These are phyloP conservation scores for Lindbergichthys nudifrons DNA, from an alignment of 2,797 vertebrate genomes.

Conservation along the genomic window DNA sequence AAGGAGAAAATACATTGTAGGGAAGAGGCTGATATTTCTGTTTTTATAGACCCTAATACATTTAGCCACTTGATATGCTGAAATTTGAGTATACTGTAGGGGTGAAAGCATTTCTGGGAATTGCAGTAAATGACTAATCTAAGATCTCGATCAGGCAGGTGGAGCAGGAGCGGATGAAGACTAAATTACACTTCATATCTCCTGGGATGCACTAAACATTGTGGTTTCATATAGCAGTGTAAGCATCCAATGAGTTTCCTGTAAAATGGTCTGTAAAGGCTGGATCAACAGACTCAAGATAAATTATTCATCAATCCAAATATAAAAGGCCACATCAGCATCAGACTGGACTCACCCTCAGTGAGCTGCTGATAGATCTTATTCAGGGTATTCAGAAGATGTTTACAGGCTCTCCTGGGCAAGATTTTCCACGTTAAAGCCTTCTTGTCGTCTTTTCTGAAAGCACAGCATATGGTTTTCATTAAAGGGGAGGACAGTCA, in stretches of 20 bases:
- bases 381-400: conserved; percentile 93
- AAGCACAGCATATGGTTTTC: conserved; percentile 71
- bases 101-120: conserved; percentile 14
- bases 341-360: conserved; percentile 88
- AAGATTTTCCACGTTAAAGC: conserved; percentile 95
- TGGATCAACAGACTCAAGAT: conserved; percentile 62
- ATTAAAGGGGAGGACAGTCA: conserved; percentile 65
- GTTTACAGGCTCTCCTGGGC: conserved; percentile 97
- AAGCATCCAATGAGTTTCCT: conserved; percentile 35
- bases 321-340: conserved; percentile 48
- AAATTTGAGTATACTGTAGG: conserved; percentile 11
- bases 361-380: conserved; percentile 93
- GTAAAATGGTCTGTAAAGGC: conserved; percentile 41
- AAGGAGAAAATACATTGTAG: conserved; percentile 1
- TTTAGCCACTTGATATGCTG: background rate
- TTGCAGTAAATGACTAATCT: conserved; percentile 5
- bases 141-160: background rate
- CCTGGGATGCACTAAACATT: conserved; percentile 29
- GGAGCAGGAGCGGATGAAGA: conserved; percentile 7
- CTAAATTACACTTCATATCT: conserved; percentile 17
- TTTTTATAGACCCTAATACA: background rate
- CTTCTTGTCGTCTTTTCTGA: conserved; percentile 96
- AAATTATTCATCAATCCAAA: conserved; percentile 68
- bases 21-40: conserved; percentile 1
- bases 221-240: conserved; percentile 22